Conservation (phyloP, 1,140 invertebrate species). For the Apis dorsata region DNA sequence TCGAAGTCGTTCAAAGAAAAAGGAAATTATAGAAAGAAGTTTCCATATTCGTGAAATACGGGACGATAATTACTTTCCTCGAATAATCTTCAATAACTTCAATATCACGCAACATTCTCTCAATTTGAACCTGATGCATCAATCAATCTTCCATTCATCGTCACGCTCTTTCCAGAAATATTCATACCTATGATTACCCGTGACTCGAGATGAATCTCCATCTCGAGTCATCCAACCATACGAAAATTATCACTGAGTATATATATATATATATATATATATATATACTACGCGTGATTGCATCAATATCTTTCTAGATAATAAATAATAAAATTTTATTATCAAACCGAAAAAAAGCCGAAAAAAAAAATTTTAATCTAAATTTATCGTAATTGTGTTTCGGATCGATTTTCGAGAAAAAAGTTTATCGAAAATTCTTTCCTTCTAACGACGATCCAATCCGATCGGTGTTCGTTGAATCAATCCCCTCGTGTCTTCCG, state of each 20-base stretch:
- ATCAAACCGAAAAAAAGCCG: too few relatives aligned
- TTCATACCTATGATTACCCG: neutral
- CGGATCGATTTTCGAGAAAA: too few relatives aligned
- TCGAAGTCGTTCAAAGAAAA: too few relatives aligned
- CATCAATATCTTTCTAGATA: neutral
- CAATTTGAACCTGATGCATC: neutral
- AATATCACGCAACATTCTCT: neutral
- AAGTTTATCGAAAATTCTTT: too few relatives aligned
- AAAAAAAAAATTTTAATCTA: too few relatives aligned
- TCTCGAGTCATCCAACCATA: neutral
- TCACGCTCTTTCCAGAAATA: neutral
- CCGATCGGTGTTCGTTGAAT: neutral
- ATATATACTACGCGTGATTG: neutral
- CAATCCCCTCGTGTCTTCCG: neutral
- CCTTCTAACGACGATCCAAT: neutral
- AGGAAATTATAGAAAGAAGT: too few relatives aligned
- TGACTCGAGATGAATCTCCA: neutral
- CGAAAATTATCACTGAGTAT: constrained; percentile 19
- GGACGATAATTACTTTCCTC: too few relatives aligned
- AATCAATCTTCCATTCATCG: neutral
- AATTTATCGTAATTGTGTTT: too few relatives aligned
- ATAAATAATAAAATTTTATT: too few relatives aligned
- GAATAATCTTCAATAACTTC: too few relatives aligned
- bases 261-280: neutral
- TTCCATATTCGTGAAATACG: too few relatives aligned